Base-by-base conservation (phyloP, 1,140 invertebrate species). In the Medauroidea extradentata region DNA sequence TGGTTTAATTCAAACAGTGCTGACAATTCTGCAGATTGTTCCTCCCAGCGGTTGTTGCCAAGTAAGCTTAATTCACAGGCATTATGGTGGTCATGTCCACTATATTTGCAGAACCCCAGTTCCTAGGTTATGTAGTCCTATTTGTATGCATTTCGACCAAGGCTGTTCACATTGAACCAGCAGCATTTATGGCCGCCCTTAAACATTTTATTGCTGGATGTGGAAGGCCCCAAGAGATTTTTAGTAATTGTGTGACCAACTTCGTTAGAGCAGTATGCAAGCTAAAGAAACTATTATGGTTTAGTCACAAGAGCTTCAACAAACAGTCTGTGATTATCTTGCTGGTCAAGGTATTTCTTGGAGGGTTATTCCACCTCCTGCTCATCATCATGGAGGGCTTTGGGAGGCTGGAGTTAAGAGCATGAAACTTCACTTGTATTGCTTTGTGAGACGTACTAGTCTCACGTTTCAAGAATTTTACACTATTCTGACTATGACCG, bases 321-420 rank as follows among this genome's bases (percentile, higher is more conserved):
- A 46, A 14, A 51, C 50, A 59, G 24, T 41, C 13, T 25, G 41
- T 11, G 23, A n/a, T 19, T 9, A 9, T 13, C 13, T 54, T 46
- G 18, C 43, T 39, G 14, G 39, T 8, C 57, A 67, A 11, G 58
- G 59, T 18, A 73, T 71, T 21, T 53, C 67, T 23, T 78, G 72
- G 73, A 61, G 73, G 57, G 75, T 77, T 56, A 75, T 67, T 38
- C 71, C 73, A 8, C 71, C 74, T n/a, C 27, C 56, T 39, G 67
- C 67, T 39, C 70, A 71, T 0, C 70, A 76, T 56, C 67, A 69
- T 39, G 74, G 75, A 29, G 75, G 75, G 18, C 27, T 72, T 49
- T 73, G 69, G 77, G 65, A 78, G 62, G 61, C 63, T 56, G 64
- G 61, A 27, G 68, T 69, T 21, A 67, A 63, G 55, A 62, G 49